Conservation (phyloP, 2,113 vertebrate species). For the Capreolus pygargus region DNA sequence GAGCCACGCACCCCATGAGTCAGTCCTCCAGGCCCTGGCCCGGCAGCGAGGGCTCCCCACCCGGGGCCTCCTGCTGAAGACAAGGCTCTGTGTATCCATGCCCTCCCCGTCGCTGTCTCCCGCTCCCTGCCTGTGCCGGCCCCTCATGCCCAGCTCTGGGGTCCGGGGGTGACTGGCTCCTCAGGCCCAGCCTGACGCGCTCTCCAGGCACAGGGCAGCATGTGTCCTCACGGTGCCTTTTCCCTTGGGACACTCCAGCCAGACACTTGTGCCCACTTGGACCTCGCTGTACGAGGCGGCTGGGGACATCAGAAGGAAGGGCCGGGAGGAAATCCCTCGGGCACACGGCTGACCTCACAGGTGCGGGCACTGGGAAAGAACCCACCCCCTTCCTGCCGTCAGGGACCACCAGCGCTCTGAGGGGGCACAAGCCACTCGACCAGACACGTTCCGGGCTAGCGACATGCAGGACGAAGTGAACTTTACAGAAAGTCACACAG, state of each 20-base stretch:
- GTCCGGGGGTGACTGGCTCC: neutral
- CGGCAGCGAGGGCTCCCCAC: fast-evolving
- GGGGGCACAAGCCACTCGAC: neutral
- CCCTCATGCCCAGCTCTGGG: neutral
- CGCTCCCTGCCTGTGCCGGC: neutral
- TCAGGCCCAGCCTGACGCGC: neutral
- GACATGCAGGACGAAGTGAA: fast-evolving
- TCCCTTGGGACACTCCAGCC: neutral
- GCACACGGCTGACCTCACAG: fast-evolving
- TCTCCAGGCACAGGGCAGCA: neutral
- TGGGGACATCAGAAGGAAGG: no score
- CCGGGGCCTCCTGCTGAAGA: neutral
- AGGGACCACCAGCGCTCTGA: neutral
- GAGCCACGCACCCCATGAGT: neutral
- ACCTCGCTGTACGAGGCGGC: neutral
- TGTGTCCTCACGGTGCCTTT: neutral
- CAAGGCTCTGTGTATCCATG: neutral
- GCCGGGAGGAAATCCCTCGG: neutral
- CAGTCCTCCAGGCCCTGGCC: neutral
- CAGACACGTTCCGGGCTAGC: fast-evolving
- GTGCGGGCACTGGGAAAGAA: neutral
- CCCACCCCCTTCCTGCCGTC: neutral
- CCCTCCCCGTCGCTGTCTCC: fast-evolving
- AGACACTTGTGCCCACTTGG: neutral
- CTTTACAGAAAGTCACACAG: neutral